Evolutionary conservation across 2,888 invertebrate species (phyloP).

Genomic region (Archips crataeganus): DNA sequence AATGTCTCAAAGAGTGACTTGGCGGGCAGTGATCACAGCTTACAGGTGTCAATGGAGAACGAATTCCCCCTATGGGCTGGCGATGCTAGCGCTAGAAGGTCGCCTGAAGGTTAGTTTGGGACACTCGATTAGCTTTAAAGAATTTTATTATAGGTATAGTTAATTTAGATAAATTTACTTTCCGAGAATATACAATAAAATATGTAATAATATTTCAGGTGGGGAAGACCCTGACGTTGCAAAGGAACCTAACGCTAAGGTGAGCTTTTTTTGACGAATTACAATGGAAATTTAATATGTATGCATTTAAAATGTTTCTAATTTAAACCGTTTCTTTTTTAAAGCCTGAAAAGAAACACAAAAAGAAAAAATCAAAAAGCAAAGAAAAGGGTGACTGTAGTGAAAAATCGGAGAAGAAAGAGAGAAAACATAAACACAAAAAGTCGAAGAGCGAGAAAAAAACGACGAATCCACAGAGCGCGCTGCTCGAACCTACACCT

Average conservation of each 20-base stretch:
- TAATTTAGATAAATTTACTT: too few species aligned
- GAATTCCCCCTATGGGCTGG: slow-evolving; percentile 86
- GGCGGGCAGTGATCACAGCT: slow-evolving; percentile 66
- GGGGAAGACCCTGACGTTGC: slow-evolving; percentile 76
- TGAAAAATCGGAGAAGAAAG: slow-evolving; percentile 82
- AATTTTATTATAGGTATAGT: not conserved
- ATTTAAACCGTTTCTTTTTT: slow-evolving; percentile 19
- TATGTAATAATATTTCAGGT: slow-evolving; percentile 60
- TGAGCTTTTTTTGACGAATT: slow-evolving; percentile 45
- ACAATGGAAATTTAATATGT: not conserved
- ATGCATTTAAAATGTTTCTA: slow-evolving; percentile 8
- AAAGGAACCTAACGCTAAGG: slow-evolving; percentile 71
- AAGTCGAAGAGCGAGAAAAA: slow-evolving; percentile 74
- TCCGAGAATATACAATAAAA: too few species aligned
- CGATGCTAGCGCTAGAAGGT: slow-evolving; percentile 89
- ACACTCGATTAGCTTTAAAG: not conserved
- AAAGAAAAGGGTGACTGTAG: slow-evolving; percentile 81
- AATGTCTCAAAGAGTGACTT: slow-evolving; percentile 43
- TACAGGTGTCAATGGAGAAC: slow-evolving; percentile 59
- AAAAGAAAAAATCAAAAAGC: slow-evolving; percentile 84
- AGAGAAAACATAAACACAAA: slow-evolving; percentile 86
- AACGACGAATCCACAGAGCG: slow-evolving; percentile 80
- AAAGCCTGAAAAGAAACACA: slow-evolving; percentile 83
- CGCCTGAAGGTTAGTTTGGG: slow-evolving; percentile 89
- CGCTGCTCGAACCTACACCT: slow-evolving; percentile 70